A percentile compares a stretch with the other conserved stretches of the same genome.
phyloP scores from a whole-genome alignment of 2,888 invertebrate species.

The Nomada goodeniana region DNA sequence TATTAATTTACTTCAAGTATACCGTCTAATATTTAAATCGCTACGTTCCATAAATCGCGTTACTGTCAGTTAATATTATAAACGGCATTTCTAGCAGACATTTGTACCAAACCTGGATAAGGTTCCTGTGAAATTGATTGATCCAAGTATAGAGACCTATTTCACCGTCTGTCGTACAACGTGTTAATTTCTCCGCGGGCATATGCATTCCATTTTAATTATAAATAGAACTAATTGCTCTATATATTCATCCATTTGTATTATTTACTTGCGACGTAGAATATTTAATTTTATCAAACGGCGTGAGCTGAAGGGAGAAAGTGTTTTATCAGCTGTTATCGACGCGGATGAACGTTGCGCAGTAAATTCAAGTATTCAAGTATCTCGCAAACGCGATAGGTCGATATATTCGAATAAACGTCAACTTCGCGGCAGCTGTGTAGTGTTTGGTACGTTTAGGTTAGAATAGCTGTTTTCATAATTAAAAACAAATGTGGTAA shows the following conservation, averaged over 20 bases:
- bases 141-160: conserved; percentile 32
- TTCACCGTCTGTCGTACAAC: conserved; percentile 38
- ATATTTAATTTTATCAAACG: not conserved
- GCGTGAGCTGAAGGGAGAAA: not conserved
- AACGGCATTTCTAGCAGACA: not conserved
- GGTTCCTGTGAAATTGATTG: not conserved
- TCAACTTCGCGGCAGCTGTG: conserved; percentile 65
- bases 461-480: conserved; percentile 77
- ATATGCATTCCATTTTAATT: conserved; percentile 3
- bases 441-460: conserved; percentile 74
- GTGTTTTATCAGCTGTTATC: conserved; percentile 42
- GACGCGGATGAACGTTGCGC: conserved; percentile 30
- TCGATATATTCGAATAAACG: conserved; percentile 50
- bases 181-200: not conserved
- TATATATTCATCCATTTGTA: conserved; percentile 24
- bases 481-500: conserved; percentile 68
- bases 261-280: not conserved
- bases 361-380: not conserved
- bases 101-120: conserved; percentile 42
- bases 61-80: not conserved
- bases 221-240: not conserved
- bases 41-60: no score
- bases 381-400: conserved; percentile 17
- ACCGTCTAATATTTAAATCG: no score
- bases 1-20: no score